phyloP scores from a whole-genome alignment of 1,140 invertebrate species.

The Drosophila dunni region DNA sequence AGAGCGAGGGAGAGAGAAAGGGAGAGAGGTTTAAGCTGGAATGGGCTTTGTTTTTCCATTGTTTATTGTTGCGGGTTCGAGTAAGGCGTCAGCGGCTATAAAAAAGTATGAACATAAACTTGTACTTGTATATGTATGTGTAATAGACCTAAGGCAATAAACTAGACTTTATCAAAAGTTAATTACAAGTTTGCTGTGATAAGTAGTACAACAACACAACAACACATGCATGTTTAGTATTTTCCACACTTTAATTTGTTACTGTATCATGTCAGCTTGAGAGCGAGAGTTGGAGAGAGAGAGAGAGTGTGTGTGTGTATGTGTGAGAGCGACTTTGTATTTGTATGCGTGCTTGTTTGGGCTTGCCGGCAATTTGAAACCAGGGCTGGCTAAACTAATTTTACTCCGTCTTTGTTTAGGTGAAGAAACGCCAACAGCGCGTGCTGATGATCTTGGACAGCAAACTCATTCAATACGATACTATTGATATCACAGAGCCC shows the following conservation, averaged over 20 bases:
- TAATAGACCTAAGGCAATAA: conserved; percentile 28
- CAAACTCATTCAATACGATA: conserved; percentile 93
- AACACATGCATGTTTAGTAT: no score
- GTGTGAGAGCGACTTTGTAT: conserved; percentile 5
- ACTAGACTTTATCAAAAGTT: conserved; percentile 50
- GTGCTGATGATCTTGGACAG: conserved; percentile 96
- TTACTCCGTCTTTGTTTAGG: conserved; percentile 86
- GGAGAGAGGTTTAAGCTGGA: background rate
- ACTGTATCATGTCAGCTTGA: conserved; percentile 28
- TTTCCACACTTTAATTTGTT: conserved; percentile 35
- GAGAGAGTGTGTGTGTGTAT: conserved; percentile 10
- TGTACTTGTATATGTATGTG: background rate
- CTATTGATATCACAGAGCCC: conserved; percentile 96
- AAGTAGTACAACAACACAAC: background rate
- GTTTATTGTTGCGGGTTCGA: conserved; percentile 22
- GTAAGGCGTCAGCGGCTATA: conserved; percentile 40
- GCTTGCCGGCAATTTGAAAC: conserved; percentile 41
- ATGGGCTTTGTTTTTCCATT: conserved; percentile 25
- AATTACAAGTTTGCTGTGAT: conserved; percentile 45
- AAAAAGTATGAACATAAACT: conserved; percentile 15
- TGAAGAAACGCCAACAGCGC: conserved; percentile 96
- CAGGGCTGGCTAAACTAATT: conserved; percentile 26
- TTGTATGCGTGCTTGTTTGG: conserved; percentile 13
- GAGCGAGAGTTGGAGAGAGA: conserved; percentile 1
- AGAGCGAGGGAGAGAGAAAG: background rate